phyloP scores from a whole-genome alignment of 92 coral and sea anemone genomes.

The Blastomussa wellsi region DNA sequence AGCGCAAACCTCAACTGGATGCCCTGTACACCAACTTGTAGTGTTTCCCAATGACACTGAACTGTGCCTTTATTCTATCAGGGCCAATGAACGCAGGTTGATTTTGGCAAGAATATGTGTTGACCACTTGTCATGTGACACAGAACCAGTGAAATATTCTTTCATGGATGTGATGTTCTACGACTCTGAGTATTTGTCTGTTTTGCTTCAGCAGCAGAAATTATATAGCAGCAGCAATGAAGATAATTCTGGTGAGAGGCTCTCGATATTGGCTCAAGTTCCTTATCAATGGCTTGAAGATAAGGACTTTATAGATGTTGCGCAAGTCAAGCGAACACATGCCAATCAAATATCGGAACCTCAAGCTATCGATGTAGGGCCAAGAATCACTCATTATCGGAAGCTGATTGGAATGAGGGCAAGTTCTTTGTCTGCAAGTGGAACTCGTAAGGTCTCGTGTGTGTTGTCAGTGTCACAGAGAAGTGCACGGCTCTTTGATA shows the following conservation, averaged over 20 bases:
- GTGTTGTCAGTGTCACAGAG: constrained; percentile 78
- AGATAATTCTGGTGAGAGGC: constrained; percentile 6
- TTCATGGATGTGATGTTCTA: constrained; percentile 67
- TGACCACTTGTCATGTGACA: constrained; percentile 20
- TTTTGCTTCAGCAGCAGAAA: constrained; percentile 62
- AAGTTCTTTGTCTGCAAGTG: constrained; percentile 82
- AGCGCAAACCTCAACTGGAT: constrained; percentile 56
- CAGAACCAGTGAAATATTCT: constrained; percentile 30
- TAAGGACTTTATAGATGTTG: constrained; percentile 16
- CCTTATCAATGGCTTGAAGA: constrained; percentile 56
- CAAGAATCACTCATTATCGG: constrained; percentile 72
- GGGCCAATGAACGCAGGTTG: neutral
- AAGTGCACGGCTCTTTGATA: constrained; percentile 82
- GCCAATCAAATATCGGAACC: constrained; percentile 38
- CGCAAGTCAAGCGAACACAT: constrained; percentile 22
- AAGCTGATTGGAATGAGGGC: constrained; percentile 78
- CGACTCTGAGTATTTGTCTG: constrained; percentile 66
- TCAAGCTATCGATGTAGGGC: constrained; percentile 48
- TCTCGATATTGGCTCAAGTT: constrained; percentile 68
- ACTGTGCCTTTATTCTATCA: constrained; percentile 10
- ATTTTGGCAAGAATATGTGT: constrained; percentile 23
- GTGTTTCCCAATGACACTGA: constrained; percentile 57
- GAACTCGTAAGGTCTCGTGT: constrained; percentile 90
- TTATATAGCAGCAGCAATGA: constrained; percentile 26
- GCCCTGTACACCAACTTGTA: constrained; percentile 51